phyloP scores from a whole-genome alignment of 2,888 invertebrate genomes.

The Dynastes grantii region DNA sequence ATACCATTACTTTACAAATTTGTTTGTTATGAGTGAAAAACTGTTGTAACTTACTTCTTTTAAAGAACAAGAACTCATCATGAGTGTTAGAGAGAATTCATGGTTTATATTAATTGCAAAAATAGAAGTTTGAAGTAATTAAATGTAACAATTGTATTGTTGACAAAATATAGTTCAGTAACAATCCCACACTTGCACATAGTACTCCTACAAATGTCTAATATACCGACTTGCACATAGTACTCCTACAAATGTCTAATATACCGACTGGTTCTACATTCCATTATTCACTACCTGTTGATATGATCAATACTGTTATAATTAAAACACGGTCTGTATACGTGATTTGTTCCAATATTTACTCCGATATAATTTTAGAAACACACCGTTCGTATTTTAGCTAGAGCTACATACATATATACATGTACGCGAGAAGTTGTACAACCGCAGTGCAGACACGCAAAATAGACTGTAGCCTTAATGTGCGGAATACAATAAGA shows the following conservation, averaged over 20 bases:
- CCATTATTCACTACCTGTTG: neutral
- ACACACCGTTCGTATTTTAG: neutral
- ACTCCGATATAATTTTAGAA: slow-evolving; percentile 6
- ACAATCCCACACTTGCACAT: neutral
- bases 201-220: neutral
- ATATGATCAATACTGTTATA: neutral
- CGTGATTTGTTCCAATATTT: slow-evolving; percentile 2
- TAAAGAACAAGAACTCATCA: too few species aligned
- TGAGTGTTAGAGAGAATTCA: too few species aligned
- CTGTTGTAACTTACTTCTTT: too few species aligned
- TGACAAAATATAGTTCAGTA: neutral
- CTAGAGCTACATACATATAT: neutral
- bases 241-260: neutral
- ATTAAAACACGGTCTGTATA: slow-evolving; percentile 1
- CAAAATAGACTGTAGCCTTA: neutral
- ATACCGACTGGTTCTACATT: neutral
- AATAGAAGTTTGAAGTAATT: too few species aligned
- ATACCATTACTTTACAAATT: too few species aligned
- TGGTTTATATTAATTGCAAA: too few species aligned
- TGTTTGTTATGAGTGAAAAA: too few species aligned
- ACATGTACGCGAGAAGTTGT: neutral
- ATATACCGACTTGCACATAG: neutral
- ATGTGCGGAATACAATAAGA: slow-evolving; percentile 22
- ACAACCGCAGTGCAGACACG: too few species aligned
- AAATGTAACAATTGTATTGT: too few species aligned